Percentiles rank a stretch among this genome's conserved stretches.
phyloP scores from a whole-genome alignment of 2,888 invertebrate species.

The Helleia helle region DNA sequence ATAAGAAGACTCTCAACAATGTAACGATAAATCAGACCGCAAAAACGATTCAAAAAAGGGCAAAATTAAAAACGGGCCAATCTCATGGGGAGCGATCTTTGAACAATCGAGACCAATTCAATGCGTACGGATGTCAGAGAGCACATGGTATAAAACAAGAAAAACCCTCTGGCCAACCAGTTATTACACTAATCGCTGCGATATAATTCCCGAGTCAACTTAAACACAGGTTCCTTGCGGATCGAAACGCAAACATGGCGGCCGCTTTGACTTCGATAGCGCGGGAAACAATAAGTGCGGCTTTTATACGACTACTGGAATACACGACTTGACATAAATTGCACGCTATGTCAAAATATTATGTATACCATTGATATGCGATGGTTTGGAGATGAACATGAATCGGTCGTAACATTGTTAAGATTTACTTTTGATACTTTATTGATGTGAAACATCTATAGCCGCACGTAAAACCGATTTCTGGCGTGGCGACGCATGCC shows the following conservation, averaged over 20 bases:
- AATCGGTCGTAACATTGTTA: no score
- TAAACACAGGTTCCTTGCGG: constrained; percentile 73
- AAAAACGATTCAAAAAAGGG: constrained; percentile 21
- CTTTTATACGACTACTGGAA: constrained; percentile 22
- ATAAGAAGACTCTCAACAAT: constrained; percentile 26
- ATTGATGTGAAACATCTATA: no score
- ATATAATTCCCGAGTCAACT: constrained; percentile 74
- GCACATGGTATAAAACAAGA: constrained; percentile 51
- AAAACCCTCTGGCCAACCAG: constrained; percentile 65
- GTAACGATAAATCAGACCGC: constrained; percentile 47
- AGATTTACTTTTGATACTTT: no score
- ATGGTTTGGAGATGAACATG: no score
- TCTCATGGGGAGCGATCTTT: constrained; percentile 38
- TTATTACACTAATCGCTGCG: constrained; percentile 74
- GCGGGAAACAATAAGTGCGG: constrained; percentile 46
- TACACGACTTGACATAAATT: no score
- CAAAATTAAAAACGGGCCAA: constrained; percentile 38
- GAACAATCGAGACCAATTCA: constrained; percentile 55
- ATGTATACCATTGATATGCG: no score
- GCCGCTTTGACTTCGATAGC: constrained; percentile 59
- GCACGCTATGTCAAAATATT: no score
- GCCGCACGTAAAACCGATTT: no score
- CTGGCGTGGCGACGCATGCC: no score
- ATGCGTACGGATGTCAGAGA: constrained; percentile 48
- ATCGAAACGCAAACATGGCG: constrained; percentile 75